Evolutionary conservation across 1,140 invertebrate genomes (phyloP), one percentile per base, ranked within the genome.

Genomic region (Drosophila erecta): DNA sequence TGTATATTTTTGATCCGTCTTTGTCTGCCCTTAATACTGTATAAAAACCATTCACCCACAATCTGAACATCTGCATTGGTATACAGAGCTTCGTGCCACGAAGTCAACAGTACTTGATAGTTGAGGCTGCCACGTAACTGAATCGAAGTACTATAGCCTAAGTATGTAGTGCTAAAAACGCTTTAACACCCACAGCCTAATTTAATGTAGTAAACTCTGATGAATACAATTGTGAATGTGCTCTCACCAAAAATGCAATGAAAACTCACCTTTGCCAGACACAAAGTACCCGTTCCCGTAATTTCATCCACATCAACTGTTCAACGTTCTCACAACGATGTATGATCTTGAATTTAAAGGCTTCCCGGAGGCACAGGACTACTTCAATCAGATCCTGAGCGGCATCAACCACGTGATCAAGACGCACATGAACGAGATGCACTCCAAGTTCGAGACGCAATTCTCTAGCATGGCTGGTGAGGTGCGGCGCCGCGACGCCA

Each of bases 351-450:
- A 56, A 51, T 53, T 84, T 86, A 59, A 89, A 90, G 87, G 85
- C 65, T 90, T 90, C 55, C 81, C 87, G 58, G 87, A 95, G 81
- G 94, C 96, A 76, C 95, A 96, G 79, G 95, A 96, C 90, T 96
- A 95, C 93, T 95, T 96, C 83, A 94, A 95, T 33, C 95, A 96
- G 79, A 94, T 97, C 38, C 92, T 97, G 33, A 90, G 94, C 65
- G 96, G 95, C 43, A 96, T 97, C 49, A 95, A 95, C 84, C 94
- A 96, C 81, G 95, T 97, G 22, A 95, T 97, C 87, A 95, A 96
- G 90, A 93, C 94, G 14, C 95, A 95, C 90, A 92, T 96, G 74
- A 94, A 94, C 70, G 94, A 95, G 40, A 93, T 95, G 58, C 94
- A 95, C 92, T 93, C 93, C 65, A 95, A 95, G 87, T 95, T 95